Evolutionary conservation across 2,797 vertebrate genomes (phyloP), one percentile per base, ranked within the genome.

Genomic region (Semotilus atromaculatus): DNA sequence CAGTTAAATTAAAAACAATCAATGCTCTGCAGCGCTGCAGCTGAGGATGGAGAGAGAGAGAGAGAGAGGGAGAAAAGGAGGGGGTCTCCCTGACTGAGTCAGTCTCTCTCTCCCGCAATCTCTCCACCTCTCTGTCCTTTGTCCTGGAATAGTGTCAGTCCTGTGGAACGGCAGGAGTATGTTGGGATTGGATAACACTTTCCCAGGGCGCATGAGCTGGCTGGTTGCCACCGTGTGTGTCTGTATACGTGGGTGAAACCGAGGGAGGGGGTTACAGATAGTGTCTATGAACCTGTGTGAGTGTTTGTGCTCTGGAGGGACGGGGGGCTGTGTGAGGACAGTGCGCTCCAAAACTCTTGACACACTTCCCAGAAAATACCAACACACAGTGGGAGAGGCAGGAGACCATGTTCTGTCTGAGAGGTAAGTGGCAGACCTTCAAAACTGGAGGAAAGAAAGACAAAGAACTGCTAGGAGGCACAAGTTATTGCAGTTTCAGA

Each of bases 331-430:
- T 73, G 79, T 87, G 84, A 89, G 85, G 88, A 85, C 85, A 86
- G 29, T 48, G 58, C 84, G 62, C 70, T 79, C 55, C 10, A 45
- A 86, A 84, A 62, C 77, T 87, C 81, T 85, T 80, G 78, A 82
- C 84, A 87, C 83, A 66, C 84, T 83, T 77, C 68, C 64, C 85
- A 85, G 76, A 82, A 85, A 74, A 87, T 40, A 80, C 82, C 66
- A 80, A 72, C 85, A 58, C 68, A 19, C 77, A 72, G 40, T 36
- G 74, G 55, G 40, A 68, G 70, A 81, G 45, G 72, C 67, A 83
- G 81, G 73, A 83, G 66, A 89, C 71, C 77, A 91, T 91, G 90
- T 90, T 90, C 86, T 91, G 90, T 62, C 68, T 90, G 70, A 89
- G 88, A 89, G 90, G 90, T 91, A 89, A 90, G 90, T 80, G 34